phyloP scores from a whole-genome alignment of 2,797 vertebrate species.

The Coregonus suidteri region DNA sequence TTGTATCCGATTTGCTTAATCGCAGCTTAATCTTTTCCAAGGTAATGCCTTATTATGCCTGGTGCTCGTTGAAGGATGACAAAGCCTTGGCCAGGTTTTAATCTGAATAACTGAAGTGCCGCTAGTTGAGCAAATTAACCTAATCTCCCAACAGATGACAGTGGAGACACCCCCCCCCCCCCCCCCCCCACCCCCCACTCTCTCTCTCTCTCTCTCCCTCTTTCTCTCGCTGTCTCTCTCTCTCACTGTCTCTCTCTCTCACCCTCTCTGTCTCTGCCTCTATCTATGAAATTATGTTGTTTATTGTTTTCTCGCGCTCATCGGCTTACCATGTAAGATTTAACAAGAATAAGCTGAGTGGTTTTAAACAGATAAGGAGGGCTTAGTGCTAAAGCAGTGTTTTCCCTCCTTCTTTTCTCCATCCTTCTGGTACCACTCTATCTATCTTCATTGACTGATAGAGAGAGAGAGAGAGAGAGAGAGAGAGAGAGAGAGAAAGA shows the following conservation, averaged over 20 bases:
- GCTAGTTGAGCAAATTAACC: slow-evolving; percentile 55
- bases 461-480: slow-evolving; percentile 10
- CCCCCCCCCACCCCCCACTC: too few species aligned
- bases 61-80: slow-evolving; percentile 52
- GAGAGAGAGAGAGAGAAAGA: background rate
- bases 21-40: slow-evolving; percentile 61
- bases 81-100: slow-evolving; percentile 56
- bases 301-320: slow-evolving; percentile 64
- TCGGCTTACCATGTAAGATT: slow-evolving; percentile 63
- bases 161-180: background rate
- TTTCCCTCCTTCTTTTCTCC: slow-evolving; percentile 19
- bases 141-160: slow-evolving; percentile 41
- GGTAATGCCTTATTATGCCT: slow-evolving; percentile 55
- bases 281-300: slow-evolving; percentile 45
- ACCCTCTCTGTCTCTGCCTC: background rate
- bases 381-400: slow-evolving; percentile 54
- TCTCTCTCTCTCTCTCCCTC: background rate
- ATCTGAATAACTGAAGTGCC: slow-evolving; percentile 53
- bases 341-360: slow-evolving; percentile 61
- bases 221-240: background rate
- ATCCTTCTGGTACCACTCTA: slow-evolving; percentile 31
- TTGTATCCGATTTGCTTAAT: slow-evolving; percentile 63
- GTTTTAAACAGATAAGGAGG: slow-evolving; percentile 60
- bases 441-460: background rate
- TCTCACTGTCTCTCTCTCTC: background rate